Evolutionary conservation across 1,140 invertebrate genomes (phyloP).

Genomic region (Andricus grossulariae): DNA sequence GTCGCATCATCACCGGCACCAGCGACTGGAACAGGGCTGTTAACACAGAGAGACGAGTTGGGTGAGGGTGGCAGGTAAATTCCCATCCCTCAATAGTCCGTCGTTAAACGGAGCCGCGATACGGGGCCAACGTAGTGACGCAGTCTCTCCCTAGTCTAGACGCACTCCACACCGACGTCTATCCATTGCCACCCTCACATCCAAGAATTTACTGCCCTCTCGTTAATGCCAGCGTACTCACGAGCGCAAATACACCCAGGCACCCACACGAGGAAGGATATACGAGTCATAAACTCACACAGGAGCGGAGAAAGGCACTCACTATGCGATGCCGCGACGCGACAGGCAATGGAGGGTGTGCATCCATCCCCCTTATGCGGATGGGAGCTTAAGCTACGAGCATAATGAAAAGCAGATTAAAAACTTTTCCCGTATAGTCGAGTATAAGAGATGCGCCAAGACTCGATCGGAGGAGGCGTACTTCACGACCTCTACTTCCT

Average conservation of each 20-base stretch:
- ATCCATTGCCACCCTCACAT: slow-evolving; percentile 66
- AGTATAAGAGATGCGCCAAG: slow-evolving; percentile 32
- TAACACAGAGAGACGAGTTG: slow-evolving; percentile 34
- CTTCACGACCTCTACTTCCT: slow-evolving; percentile 43
- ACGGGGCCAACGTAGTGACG: slow-evolving; percentile 68
- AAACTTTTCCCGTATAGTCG: slow-evolving; percentile 53
- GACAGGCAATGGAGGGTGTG: slow-evolving; percentile 36
- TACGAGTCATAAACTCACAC: slow-evolving; percentile 67
- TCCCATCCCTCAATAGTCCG: slow-evolving; percentile 62
- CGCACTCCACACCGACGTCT: slow-evolving; percentile 55
- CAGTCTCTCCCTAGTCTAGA: slow-evolving; percentile 74
- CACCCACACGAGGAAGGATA: slow-evolving; percentile 14
- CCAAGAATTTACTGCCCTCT: slow-evolving; percentile 70
- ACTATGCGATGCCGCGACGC: slow-evolving; percentile 41
- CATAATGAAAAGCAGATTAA: slow-evolving; percentile 65
- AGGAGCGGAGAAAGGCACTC: slow-evolving; percentile 52
- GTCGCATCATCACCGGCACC: background rate
- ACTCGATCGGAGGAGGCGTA: slow-evolving; percentile 39
- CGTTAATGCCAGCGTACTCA: slow-evolving; percentile 69
- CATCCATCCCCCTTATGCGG: background rate
- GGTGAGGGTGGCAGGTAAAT: slow-evolving; percentile 55
- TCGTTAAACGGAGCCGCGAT: slow-evolving; percentile 65
- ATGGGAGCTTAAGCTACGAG: slow-evolving; percentile 47
- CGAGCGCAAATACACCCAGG: slow-evolving; percentile 42
- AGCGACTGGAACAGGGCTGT: background rate